These are phyloP conservation scores for Sebastes kiyomatsui DNA, from an alignment of 2,797 vertebrate species.

Conservation along the genomic window DNA sequence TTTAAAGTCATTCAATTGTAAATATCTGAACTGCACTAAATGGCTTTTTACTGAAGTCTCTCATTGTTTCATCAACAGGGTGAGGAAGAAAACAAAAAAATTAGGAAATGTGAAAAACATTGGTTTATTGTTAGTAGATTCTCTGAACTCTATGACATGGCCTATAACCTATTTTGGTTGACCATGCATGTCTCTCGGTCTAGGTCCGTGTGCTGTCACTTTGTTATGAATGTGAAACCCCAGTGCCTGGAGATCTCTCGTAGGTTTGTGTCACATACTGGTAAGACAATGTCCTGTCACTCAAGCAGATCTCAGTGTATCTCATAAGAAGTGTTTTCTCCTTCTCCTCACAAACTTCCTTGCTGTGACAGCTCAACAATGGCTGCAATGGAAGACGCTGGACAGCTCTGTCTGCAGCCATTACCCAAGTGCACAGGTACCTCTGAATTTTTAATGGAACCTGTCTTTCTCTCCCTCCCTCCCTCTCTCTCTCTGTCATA, in stretches of 20 bases:
- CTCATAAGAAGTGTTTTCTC: not conserved
- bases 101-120: not conserved
- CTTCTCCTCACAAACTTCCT: not conserved
- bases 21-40: not conserved
- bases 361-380: conserved; percentile 33
- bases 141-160: not conserved
- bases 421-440: conserved; percentile 42
- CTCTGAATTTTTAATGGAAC: conserved; percentile 42
- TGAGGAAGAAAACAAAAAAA: not conserved
- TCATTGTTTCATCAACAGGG: not conserved
- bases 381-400: not conserved
- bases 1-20: no score
- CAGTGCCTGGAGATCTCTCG: not conserved
- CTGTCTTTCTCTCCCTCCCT: not conserved
- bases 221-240: not conserved
- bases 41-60: not conserved
- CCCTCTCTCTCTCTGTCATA: not conserved
- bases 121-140: not conserved
- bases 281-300: conserved; percentile 4
- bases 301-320: not conserved
- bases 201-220: conserved; percentile 5
- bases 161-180: not conserved
- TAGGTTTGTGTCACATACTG: conserved; percentile 3
- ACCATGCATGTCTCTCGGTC: not conserved
- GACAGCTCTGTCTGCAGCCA: conserved; percentile 37